Evolutionary conservation across 2,888 invertebrate genomes (phyloP).

Genomic region (Sesamia inferens): DNA sequence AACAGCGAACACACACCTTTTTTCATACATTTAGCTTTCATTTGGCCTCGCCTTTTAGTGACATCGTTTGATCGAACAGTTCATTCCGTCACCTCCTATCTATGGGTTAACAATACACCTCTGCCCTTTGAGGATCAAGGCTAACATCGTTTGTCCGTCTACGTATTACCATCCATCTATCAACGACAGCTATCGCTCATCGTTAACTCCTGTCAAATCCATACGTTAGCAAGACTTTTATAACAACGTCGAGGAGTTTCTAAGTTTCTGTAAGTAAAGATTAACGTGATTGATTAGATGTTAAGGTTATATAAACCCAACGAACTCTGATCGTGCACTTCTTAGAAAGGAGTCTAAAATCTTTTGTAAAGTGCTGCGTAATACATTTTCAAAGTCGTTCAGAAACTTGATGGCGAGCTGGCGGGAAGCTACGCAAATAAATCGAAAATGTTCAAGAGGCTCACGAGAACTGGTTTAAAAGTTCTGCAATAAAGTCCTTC

Average conservation of each 20-base stretch:
- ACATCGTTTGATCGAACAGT: slow-evolving; percentile 38
- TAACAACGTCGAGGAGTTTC: slow-evolving; percentile 27
- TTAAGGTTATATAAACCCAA: slow-evolving; percentile 41
- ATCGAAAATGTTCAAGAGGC: slow-evolving; percentile 36
- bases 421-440: slow-evolving; percentile 35
- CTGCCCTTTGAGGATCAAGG: slow-evolving; percentile 53
- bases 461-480: slow-evolving; percentile 45
- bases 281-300: slow-evolving; percentile 62
- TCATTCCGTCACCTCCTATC: slow-evolving; percentile 33
- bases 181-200: slow-evolving; percentile 39
- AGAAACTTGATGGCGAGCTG: slow-evolving; percentile 30
- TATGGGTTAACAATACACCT: slow-evolving; percentile 40
- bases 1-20: slow-evolving; percentile 11
- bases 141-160: neutral
- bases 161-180: neutral
- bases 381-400: slow-evolving; percentile 42
- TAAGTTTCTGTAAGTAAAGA: slow-evolving; percentile 55
- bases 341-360: slow-evolving; percentile 29
- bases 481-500: slow-evolving; percentile 35
- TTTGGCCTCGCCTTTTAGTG: slow-evolving; percentile 38
- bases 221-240: slow-evolving; percentile 22
- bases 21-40: slow-evolving; percentile 18
- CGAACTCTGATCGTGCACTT: slow-evolving; percentile 34
- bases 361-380: slow-evolving; percentile 31
- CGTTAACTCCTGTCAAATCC: slow-evolving; percentile 25